These are phyloP conservation scores for Bovichtus diacanthus DNA, from an alignment of 2,797 vertebrate genomes.

Conservation along the genomic window DNA sequence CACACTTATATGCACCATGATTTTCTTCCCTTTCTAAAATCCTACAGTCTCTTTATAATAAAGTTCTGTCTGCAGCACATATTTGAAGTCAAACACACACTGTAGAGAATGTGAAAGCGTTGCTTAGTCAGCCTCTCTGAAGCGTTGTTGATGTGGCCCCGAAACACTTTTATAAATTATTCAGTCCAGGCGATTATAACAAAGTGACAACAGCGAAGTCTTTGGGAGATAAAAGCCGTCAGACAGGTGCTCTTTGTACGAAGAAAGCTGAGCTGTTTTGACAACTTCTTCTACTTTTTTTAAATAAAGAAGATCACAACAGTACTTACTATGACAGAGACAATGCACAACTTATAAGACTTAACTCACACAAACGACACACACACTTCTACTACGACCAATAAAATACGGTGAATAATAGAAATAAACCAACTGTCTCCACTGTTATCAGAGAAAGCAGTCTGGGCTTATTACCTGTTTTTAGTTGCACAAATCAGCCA, in stretches of 20 bases:
- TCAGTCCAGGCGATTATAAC: slow-evolving; percentile 37
- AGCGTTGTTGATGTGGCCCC: background rate
- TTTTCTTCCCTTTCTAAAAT: background rate
- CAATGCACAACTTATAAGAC: no score
- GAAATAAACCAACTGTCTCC: background rate
- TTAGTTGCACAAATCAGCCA: background rate
- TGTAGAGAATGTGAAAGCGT: background rate
- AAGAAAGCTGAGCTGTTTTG: no score
- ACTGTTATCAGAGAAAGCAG: background rate
- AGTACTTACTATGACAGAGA: background rate
- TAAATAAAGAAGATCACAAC: no score
- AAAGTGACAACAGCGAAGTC: slow-evolving; percentile 36
- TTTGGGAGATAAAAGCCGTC: background rate
- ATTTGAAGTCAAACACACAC: background rate
- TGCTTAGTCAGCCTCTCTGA: background rate
- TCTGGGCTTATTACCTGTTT: background rate
- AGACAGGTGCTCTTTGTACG: background rate
- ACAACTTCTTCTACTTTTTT: no score
- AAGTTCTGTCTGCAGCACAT: rapidly evolving
- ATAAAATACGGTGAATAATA: background rate
- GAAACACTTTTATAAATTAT: slow-evolving; percentile 59
- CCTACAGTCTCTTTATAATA: background rate
- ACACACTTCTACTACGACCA: background rate
- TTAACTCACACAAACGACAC: no score
- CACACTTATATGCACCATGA: background rate